phyloP scores from a whole-genome alignment of 64 coral and sea anemone genomes.

The Pocillopora verrucosa region DNA sequence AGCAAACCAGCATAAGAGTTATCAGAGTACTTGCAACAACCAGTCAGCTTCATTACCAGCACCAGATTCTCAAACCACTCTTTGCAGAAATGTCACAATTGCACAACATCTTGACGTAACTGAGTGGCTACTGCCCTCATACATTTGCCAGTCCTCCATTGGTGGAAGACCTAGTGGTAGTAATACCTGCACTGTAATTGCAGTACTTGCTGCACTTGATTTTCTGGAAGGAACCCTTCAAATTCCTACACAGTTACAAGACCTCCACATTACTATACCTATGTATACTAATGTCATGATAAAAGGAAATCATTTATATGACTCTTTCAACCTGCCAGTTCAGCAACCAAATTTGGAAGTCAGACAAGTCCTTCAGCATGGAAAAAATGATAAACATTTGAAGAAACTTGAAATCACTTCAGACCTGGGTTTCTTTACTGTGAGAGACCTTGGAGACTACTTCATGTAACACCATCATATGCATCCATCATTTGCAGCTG shows the following conservation, averaged over 20 bases:
- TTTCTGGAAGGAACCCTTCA: background rate
- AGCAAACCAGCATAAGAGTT: background rate
- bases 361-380: background rate
- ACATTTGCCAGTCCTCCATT: background rate
- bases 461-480: too few relatives aligned
- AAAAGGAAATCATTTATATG: background rate
- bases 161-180: slow-evolving; percentile 2
- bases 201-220: slow-evolving; percentile 12
- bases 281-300: background rate
- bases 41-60: background rate
- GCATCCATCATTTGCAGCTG: too few relatives aligned
- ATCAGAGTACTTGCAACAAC: background rate
- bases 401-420: too few relatives aligned
- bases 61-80: background rate
- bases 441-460: too few relatives aligned
- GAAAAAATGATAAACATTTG: too few relatives aligned
- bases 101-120: slow-evolving; percentile 3
- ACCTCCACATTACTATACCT: background rate
- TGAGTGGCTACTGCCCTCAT: background rate
- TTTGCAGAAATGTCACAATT: background rate
- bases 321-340: background rate
- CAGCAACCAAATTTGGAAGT: slow-evolving; percentile 5
- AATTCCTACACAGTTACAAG: slow-evolving; percentile 13
- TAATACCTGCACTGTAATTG: slow-evolving; percentile 50
- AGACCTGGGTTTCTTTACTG: too few relatives aligned